Base-by-base conservation (phyloP, 2,888 invertebrate species). In the Perdita meconis region DNA sequence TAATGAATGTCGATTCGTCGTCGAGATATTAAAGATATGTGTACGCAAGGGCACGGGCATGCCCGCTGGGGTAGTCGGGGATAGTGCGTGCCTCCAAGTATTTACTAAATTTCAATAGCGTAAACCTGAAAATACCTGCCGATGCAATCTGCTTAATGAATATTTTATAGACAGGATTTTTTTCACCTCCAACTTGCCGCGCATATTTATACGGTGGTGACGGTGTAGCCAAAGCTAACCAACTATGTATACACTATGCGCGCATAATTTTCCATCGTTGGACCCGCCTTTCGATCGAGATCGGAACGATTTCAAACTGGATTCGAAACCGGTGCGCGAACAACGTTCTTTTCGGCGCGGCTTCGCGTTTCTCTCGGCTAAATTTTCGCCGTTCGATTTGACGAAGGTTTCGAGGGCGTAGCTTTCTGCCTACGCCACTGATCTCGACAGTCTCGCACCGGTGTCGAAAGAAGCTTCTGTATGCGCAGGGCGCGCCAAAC, bases 1-100 rank as follows among this genome's bases (percentile, higher is more conserved):
- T 87, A 89, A 89, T 86, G 88, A 89, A 88, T 86, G 80, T 86
- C 88, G 89, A 89, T 87, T 87, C 84, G 75, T 76, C 78, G 80
- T 64, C 67, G 77, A 85, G 88, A 89, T 86, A 85, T 88, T 83
- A 85, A 86, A 82, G 83, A 83, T 80, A 81, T 36, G 83, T 42
- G 70, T 73, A 51, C 59, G 63, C 60, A 71, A 51, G 65, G 61
- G 59, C 36, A 44, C 53, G 64, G 38, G 67, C 59, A 56, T 64
- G 44, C 56, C 16, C 66, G 40, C 44, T 36, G 30, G 30, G 30
- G 6, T 30, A n/a, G n/a, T n/a, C n/a, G n/a, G 57, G 57, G 66
- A 66, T 19, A 42, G 65, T 42, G 64, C 68, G 57, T 60, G 73
- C 53, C 42, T 34, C 55, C 19, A 24, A 13, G 47, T 24, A n/a